phyloP scores from a whole-genome alignment of 2,888 invertebrate genomes.

The Tetropium fuscum region DNA sequence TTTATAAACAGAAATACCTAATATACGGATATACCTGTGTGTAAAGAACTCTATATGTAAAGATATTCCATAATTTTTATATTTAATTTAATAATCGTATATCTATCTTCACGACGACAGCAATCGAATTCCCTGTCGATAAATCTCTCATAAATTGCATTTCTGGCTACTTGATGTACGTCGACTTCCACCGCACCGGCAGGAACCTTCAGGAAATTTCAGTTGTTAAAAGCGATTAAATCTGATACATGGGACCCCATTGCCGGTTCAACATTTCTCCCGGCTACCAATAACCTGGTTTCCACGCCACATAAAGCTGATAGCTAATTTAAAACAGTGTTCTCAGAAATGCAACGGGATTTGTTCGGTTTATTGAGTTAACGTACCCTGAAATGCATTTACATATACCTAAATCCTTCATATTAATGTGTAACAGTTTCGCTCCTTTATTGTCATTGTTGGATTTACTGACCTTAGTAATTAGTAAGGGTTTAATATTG shows the following conservation, averaged over 20 bases:
- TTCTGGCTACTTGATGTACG: constrained; percentile 33
- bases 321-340: constrained; percentile 22
- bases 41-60: too few relatives aligned
- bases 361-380: constrained; percentile 4
- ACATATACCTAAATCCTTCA: not conserved
- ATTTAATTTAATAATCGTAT: too few relatives aligned
- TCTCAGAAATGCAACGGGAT: not conserved
- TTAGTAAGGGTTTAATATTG: too few relatives aligned
- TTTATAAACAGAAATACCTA: too few relatives aligned
- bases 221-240: constrained; percentile 44
- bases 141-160: constrained; percentile 5
- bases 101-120: not conserved
- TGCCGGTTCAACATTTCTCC: constrained; percentile 35
- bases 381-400: not conserved
- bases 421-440: not conserved
- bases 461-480: not conserved
- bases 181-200: constrained; percentile 37
- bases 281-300: constrained; percentile 29
- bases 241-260: constrained; percentile 39
- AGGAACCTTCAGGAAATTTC: constrained; percentile 43
- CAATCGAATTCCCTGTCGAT: not conserved
- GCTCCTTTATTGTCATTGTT: not conserved
- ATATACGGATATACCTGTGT: too few relatives aligned
- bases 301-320: constrained; percentile 32
- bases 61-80: too few relatives aligned